Evolutionary conservation across 2,797 vertebrate species (phyloP).

Genomic region (Vultur gryphus): DNA sequence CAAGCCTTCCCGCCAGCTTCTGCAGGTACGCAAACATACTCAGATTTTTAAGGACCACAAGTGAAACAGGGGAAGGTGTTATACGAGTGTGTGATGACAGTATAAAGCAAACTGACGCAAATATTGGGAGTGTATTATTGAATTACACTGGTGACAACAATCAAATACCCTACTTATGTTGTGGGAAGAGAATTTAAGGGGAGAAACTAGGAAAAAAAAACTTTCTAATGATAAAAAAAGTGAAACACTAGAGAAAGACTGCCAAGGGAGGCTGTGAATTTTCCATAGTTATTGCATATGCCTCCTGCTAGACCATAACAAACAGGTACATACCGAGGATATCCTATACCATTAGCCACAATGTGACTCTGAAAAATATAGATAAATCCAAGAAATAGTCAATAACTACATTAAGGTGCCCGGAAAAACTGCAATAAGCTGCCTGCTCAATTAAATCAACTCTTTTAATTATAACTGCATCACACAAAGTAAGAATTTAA

Average conservation of each 20-base stretch:
- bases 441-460: neutral
- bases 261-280: neutral
- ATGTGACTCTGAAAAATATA: neutral
- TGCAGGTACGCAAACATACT: neutral
- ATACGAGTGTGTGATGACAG: neutral
- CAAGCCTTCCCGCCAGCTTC: neutral
- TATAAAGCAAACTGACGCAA: neutral
- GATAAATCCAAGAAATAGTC: neutral
- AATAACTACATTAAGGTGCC: neutral
- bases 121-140: accelerated
- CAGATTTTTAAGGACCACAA: neutral
- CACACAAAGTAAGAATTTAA: neutral
- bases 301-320: neutral
- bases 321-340: accelerated
- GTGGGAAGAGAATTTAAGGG: neutral
- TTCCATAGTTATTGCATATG: accelerated
- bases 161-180: neutral
- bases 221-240: neutral
- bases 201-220: neutral
- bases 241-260: neutral
- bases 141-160: neutral
- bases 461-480: neutral
- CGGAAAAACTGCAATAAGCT: neutral
- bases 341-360: neutral
- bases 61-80: neutral